These are phyloP conservation scores for Cairina moschata DNA, from an alignment of 2,113 vertebrate genomes.

Conservation along the genomic window DNA sequence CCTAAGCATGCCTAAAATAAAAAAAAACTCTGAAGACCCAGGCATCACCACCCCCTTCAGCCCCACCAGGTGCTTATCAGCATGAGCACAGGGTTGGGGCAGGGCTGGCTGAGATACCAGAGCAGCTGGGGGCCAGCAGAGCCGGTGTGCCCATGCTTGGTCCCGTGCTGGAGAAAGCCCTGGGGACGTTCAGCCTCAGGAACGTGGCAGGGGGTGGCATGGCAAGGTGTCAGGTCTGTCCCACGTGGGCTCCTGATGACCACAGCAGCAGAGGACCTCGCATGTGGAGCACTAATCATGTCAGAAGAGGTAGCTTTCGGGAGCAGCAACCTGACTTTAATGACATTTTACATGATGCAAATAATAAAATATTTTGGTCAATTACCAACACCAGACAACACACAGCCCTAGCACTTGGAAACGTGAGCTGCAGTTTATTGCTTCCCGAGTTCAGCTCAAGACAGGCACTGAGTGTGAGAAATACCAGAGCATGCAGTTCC, in stretches of 20 bases:
- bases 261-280: background rate
- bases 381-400: background rate
- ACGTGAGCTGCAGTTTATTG: background rate
- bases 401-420: background rate
- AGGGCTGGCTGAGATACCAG: background rate
- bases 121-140: background rate
- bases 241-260: background rate
- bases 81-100: background rate
- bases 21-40: background rate
- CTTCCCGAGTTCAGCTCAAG: background rate
- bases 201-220: background rate
- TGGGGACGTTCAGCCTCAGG: background rate
- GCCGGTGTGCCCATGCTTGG: background rate
- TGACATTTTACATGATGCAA: background rate
- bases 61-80: background rate
- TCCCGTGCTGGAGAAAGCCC: background rate
- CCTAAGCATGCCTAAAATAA: accelerated
- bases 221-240: background rate
- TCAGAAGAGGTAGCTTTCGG: background rate
- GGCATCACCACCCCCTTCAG: background rate
- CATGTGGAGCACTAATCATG: accelerated
- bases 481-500: background rate
- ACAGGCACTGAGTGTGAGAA: background rate
- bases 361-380: background rate
- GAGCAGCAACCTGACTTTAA: background rate